A percentile compares a stretch with the other conserved stretches of the same genome.
Evolutionary conservation across 2,113 vertebrate species (phyloP).

Genomic region (cat (Felis catus)): DNA sequence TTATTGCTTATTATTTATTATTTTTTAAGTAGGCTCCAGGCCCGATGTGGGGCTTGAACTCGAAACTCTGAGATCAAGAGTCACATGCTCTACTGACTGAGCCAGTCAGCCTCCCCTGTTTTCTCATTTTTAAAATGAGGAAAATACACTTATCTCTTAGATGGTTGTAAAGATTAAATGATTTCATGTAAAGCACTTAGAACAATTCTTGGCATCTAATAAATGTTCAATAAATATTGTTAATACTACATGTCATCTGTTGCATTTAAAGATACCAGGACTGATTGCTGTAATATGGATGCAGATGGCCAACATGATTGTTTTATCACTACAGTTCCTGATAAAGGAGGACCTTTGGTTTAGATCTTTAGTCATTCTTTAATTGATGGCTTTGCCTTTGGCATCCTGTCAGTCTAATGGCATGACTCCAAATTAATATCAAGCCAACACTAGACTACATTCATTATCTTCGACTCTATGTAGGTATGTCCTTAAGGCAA

Average conservation of each 20-base stretch:
- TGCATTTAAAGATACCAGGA: not conserved
- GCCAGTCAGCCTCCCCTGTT: not conserved
- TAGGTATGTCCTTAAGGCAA: not conserved
- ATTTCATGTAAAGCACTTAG: not conserved
- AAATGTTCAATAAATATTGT: not conserved
- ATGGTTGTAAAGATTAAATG: not conserved
- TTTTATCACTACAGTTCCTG: not conserved
- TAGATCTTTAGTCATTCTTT: not conserved
- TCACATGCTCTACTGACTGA: not conserved
- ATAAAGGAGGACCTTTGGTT: not conserved
- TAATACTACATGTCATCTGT: not conserved
- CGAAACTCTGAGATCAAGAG: not conserved
- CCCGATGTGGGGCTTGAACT: not conserved
- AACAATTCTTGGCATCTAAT: not conserved
- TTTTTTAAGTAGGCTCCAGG: too few species aligned
- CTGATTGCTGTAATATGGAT: not conserved
- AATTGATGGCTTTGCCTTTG: not conserved
- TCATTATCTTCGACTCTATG: not conserved
- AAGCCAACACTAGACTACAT: not conserved
- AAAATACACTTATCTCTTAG: not conserved
- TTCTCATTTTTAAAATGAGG: slow-evolving; percentile 17
- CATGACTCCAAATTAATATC: not conserved
- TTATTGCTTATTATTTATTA: too few species aligned
- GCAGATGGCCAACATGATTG: not conserved
- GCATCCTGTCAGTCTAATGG: not conserved